phyloP scores from a whole-genome alignment of 2,797 vertebrate species.

The Poeciliopsis paucimaculata region DNA sequence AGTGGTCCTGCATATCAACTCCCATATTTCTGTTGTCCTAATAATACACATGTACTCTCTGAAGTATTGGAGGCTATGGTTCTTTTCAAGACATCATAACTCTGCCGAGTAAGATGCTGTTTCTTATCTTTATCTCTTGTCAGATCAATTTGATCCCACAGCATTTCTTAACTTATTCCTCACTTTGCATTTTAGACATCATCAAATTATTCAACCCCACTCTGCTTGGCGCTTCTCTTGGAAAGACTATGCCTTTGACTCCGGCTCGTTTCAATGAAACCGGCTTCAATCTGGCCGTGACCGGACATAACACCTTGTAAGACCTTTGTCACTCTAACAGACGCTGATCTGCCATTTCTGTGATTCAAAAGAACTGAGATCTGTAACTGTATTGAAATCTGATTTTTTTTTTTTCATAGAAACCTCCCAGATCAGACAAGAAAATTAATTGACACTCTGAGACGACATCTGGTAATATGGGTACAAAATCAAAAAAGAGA shows the following conservation, averaged over 20 bases:
- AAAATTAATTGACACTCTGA: slow-evolving; percentile 82
- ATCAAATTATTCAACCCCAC: slow-evolving; percentile 83
- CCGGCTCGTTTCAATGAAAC: slow-evolving; percentile 77
- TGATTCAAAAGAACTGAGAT: background rate
- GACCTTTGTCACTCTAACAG: background rate
- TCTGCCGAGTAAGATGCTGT: slow-evolving; percentile 80
- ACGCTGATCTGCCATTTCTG: background rate
- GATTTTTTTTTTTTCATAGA: slow-evolving; percentile 56
- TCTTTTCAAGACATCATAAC: slow-evolving; percentile 82
- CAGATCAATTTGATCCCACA: background rate
- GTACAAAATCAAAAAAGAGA: background rate
- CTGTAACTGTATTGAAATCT: background rate
- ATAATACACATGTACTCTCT: background rate
- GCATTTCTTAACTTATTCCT: background rate
- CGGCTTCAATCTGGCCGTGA: slow-evolving; percentile 84
- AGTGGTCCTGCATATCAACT: background rate
- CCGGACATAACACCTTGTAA: slow-evolving; percentile 86
- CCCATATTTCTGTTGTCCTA: background rate
- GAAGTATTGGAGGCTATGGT: slow-evolving; percentile 84
- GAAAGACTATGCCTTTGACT: too few species aligned
- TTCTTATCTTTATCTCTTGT: background rate
- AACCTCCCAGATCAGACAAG: slow-evolving; percentile 81
- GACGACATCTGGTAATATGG: slow-evolving; percentile 72
- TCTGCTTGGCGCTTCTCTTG: slow-evolving; percentile 78
- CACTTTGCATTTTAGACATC: slow-evolving; percentile 73